Evolutionary conservation across 2,888 invertebrate species (phyloP).

Genomic region (Nowickia ferox): DNA sequence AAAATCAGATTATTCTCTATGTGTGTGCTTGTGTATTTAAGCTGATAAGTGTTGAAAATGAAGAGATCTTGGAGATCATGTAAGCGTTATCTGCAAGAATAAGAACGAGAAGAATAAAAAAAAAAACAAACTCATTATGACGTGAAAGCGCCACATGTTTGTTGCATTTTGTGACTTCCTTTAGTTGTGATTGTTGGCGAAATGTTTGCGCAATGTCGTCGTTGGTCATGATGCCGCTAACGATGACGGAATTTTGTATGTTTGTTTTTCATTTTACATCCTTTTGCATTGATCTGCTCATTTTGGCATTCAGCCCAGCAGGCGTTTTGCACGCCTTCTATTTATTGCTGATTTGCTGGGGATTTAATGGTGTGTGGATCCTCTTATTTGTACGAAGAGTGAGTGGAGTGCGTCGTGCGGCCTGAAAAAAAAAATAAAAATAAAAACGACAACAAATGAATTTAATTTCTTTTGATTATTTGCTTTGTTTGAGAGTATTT

Average conservation of each 20-base stretch:
- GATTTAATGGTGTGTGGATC: constrained; percentile 56
- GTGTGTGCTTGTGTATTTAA: constrained; percentile 17
- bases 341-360: constrained; percentile 60
- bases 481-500: constrained; percentile 21
- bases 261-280: constrained; percentile 18
- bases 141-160: constrained; percentile 70
- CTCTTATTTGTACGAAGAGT: constrained; percentile 18
- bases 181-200: constrained; percentile 30
- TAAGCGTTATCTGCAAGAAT: constrained; percentile 51
- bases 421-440: not conserved
- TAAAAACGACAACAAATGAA: not conserved
- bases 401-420: constrained; percentile 19
- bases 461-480: constrained; percentile 63
- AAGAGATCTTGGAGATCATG: constrained; percentile 63
- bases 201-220: constrained; percentile 25
- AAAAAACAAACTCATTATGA: constrained; percentile 67
- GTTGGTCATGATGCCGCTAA: constrained; percentile 51
- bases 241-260: constrained; percentile 37
- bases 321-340: constrained; percentile 69
- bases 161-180: constrained; percentile 52
- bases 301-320: constrained; percentile 66
- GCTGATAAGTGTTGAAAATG: constrained; percentile 57
- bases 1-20: constrained; percentile 66
- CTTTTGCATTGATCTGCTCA: constrained; percentile 51
- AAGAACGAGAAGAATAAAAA: not conserved